Evolutionary conservation across 2,113 vertebrate genomes (phyloP), one percentile per base, ranked within the genome.

Genomic region (Macroglossus sobrinus): DNA sequence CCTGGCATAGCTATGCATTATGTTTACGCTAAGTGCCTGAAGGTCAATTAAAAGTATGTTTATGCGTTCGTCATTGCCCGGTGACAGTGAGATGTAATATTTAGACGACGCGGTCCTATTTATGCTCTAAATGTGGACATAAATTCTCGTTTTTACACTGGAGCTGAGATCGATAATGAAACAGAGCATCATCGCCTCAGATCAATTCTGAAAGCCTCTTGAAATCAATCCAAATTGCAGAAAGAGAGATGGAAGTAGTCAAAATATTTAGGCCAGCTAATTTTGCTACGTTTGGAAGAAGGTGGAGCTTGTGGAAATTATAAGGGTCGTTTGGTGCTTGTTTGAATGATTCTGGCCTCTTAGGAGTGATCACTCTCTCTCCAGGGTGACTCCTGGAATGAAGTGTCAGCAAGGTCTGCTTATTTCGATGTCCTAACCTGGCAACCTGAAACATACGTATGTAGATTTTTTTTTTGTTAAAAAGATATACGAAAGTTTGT

Each of bases 71-170:
- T 0, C 9, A 38, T 15, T 1, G 4, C 3, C 2, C 35, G 0
- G 59, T 21, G 93, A 84, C 89, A 68, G 86, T 1, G 33, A 76
- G 89, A 35, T 69, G 11, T 91, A 59, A 81, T 93, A 74, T 95
- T 95, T 86, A 95, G 97, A 85, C 72, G 74, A 85, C 59, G 2
- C 1, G 38, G 93, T 11, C 30, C 64, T 91, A 38, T 84, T 95
- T 97, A 59, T 75, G 94, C 35, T 91, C 84, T 84, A 40, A 92
- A 64, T 84, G 75, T 87, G 91, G 94, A 95, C 55, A 24, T 81
- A 84, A 95, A 87, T 91, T 78, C 82, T 72, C 93, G 88, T 96
- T 97, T 97, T 97, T 96, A 89, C 93, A 26, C 72, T 33, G 76
- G 68, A 92, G n/a, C 53, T 47, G 63, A 84, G 91, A 97, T 96